Conservation (phyloP, 2,797 vertebrate species). For the Spizella passerina region DNA sequence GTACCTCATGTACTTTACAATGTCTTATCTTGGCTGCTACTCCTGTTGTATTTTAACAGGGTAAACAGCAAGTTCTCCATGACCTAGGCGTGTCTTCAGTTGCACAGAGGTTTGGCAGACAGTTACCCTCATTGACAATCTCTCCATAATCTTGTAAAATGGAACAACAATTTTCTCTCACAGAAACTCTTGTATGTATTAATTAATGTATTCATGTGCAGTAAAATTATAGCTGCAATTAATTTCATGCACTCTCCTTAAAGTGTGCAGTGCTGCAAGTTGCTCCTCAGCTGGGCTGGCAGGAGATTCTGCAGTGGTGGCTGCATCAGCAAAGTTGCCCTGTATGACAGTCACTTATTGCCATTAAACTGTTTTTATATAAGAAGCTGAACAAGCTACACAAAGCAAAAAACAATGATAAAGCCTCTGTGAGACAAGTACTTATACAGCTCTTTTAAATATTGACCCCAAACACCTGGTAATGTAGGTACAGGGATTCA, state of each 20-base stretch:
- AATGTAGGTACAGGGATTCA: neutral
- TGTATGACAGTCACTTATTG: neutral
- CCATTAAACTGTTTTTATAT: neutral
- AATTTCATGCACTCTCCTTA: neutral
- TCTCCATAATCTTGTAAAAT: neutral
- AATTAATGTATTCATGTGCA: neutral
- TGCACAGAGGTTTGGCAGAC: neutral
- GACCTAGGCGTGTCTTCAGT: neutral
- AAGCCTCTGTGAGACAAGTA: neutral
- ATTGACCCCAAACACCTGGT: neutral
- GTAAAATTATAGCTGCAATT: neutral
- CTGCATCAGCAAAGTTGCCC: neutral
- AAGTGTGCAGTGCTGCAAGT: neutral
- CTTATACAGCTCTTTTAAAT: neutral
- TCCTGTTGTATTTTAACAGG: neutral
- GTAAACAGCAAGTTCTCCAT: neutral
- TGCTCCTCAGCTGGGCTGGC: neutral
- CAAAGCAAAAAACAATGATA: neutral
- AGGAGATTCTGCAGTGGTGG: neutral
- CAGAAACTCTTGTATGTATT: neutral
- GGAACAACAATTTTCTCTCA: neutral
- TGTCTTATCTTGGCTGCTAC: neutral
- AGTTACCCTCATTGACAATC: neutral
- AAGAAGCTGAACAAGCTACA: neutral
- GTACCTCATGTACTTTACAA: neutral